Evolutionary conservation across 2,888 invertebrate species (phyloP).

Genomic region (Tetranychus piercei): DNA sequence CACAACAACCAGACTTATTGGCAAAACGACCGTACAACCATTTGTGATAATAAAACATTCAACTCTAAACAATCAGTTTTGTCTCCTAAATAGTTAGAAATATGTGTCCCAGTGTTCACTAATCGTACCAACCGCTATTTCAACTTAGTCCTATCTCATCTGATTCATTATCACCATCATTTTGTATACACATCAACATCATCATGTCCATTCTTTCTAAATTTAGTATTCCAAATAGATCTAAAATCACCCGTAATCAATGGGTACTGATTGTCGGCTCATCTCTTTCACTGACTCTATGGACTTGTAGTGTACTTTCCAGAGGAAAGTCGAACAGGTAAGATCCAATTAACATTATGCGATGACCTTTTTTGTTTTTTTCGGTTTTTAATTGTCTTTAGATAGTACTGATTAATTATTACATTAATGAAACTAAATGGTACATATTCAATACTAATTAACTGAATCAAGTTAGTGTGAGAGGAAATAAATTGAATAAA

Average conservation of each 20-base stretch:
- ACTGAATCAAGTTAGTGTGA: neutral
- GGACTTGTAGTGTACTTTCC: conserved; percentile 9
- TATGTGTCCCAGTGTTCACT: too few relatives aligned
- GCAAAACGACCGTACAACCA: too few relatives aligned
- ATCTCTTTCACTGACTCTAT: conserved; percentile 4
- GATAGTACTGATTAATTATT: too few relatives aligned
- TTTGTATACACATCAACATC: neutral
- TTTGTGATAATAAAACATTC: too few relatives aligned
- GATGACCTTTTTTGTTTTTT: neutral
- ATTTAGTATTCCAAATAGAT: neutral
- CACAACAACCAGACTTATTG: too few relatives aligned
- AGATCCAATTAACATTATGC: neutral
- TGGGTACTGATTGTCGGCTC: neutral
- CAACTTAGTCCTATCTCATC: too few relatives aligned
- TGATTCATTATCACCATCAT: neutral
- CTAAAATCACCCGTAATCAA: conserved; percentile 8
- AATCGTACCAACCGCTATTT: too few relatives aligned
- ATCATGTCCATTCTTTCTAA: conserved; percentile 6
- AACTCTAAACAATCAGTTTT: too few relatives aligned
- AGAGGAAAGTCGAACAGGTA: conserved; percentile 11
- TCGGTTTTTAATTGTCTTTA: neutral
- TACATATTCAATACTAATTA: too few relatives aligned
- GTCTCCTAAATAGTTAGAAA: too few relatives aligned
- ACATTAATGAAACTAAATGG: too few relatives aligned
- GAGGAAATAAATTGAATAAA: neutral